Base-by-base conservation (phyloP, 2,113 vertebrate species). In the Penelope pileata region DNA sequence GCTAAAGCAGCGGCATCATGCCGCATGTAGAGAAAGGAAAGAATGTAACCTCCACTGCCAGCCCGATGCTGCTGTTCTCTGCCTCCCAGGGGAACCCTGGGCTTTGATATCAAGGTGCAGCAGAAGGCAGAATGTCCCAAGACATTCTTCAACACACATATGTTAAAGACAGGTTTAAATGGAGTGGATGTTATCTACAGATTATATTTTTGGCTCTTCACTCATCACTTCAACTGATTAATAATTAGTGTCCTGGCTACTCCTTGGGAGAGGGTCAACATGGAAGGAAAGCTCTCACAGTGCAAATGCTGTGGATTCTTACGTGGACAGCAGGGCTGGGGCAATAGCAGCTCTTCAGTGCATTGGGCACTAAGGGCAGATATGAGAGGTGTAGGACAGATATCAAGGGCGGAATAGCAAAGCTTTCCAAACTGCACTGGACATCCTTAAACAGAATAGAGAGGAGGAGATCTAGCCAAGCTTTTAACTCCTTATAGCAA, bases 11-110 rank as follows among this genome's bases (percentile, higher is more conserved):
- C 7, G 12, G 32, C 21, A 38, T 60, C 36, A 5, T 8, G 23
- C 30, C 51, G 60, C 0, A 1, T 3, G 26, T 50, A 45, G 23
- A 34, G 70, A 69, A 40, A 67, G 66, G 58, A 45, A 60, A 59
- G 93, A 90, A 62, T n/a, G 23, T 88, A 92, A 73, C 19, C 53
- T 29, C 22, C 77, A 17, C 75, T 94, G 34, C 74, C 82, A 60
- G 30, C 58, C 16, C 85, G 86, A 50, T 17, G 5, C 43, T 42
- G 50, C 43, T 97, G 58, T 96, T 56, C 86, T 91, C 48, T 59
- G 22, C 50, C 83, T 50, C 10, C 29, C 2, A 42, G 63, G n/a
- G 78, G 34, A 63, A 16, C n/a, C 38, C 34, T 67, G 29, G 60
- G 36, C 40, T 63, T 27, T 88, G 42, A 29, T 67, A 90, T 51